These are phyloP conservation scores for Gasterosteus nipponicus DNA, from an alignment of 2,113 vertebrate species.

Conservation along the genomic window DNA sequence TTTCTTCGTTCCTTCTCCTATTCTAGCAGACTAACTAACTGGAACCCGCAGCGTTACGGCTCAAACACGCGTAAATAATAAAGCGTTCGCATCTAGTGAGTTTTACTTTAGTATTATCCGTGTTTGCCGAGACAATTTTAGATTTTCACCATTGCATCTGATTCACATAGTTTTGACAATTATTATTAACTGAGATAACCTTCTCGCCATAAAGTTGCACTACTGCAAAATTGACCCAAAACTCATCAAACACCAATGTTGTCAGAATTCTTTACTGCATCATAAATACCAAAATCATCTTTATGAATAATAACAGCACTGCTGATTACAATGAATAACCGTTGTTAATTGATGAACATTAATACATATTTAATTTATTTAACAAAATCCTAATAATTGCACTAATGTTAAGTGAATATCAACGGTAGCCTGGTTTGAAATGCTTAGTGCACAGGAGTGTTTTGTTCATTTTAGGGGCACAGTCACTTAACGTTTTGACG, in stretches of 20 bases:
- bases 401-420: neutral
- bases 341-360: neutral
- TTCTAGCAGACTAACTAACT: neutral
- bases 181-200: neutral
- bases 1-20: neutral
- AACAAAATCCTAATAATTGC: neutral
- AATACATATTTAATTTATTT: neutral
- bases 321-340: neutral
- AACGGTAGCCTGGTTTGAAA: too few species aligned
- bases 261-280: neutral
- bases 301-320: neutral
- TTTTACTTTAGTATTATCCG: too few species aligned
- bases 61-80: neutral
- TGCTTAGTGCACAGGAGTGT: too few species aligned
- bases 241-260: neutral
- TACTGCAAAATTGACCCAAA: neutral
- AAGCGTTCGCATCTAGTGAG: neutral
- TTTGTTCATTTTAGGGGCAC: too few species aligned
- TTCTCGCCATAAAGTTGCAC: neutral
- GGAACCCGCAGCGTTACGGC: neutral
- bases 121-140: neutral
- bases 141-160: neutral
- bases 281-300: neutral
- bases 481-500: too few species aligned
- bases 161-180: neutral